phyloP scores from a whole-genome alignment of 2,113 vertebrate genomes.

The Oreochromis aureus region DNA sequence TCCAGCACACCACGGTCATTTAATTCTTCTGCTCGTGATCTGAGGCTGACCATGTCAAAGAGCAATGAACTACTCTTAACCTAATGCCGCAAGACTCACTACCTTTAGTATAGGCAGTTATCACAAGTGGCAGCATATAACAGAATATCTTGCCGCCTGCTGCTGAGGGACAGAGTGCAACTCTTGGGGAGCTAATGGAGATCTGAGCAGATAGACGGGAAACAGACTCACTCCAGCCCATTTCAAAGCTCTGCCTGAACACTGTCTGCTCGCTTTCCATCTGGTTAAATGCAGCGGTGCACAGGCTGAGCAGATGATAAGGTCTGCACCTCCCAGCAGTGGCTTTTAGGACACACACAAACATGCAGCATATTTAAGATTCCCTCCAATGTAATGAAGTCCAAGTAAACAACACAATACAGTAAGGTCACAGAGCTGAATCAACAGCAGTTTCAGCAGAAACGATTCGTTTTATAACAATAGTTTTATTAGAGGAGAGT shows the following conservation, averaged over 20 bases:
- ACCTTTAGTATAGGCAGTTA: slow-evolving; percentile 15
- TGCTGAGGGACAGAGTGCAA: neutral
- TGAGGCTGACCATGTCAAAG: neutral
- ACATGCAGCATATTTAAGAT: neutral
- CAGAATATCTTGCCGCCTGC: slow-evolving; percentile 4
- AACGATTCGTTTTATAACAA: neutral
- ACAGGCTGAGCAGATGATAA: neutral
- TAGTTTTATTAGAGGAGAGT: neutral
- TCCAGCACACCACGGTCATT: neutral
- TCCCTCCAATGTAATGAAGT: neutral
- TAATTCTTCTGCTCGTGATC: neutral
- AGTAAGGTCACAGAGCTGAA: neutral
- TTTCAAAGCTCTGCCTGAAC: slow-evolving; percentile 17
- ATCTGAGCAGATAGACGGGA: slow-evolving; percentile 11
- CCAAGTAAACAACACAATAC: neutral
- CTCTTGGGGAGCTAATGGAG: slow-evolving; percentile 15
- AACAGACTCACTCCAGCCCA: slow-evolving; percentile 1
- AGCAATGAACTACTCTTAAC: neutral
- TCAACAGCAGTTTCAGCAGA: neutral
- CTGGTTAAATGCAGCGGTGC: neutral
- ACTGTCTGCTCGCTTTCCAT: neutral
- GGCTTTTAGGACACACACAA: neutral
- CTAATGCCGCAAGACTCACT: neutral
- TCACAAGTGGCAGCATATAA: slow-evolving; percentile 31
- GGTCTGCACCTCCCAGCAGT: neutral